Evolutionary conservation across 2,797 vertebrate species (phyloP).

Genomic region (Lophius americanus): DNA sequence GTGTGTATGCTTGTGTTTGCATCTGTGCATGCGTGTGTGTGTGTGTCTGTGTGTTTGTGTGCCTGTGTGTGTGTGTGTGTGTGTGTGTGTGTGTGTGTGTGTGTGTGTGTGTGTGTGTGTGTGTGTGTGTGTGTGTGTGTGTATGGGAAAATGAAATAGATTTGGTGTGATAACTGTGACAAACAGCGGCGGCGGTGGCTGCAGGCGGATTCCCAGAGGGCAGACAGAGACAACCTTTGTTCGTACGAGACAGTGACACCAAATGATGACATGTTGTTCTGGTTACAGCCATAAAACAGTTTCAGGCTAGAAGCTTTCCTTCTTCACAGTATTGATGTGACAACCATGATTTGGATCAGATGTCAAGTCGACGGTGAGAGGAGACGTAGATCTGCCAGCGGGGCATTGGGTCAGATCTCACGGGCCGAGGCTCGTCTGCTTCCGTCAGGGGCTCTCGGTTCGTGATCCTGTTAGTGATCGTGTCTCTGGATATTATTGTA

Average conservation of each 20-base stretch:
- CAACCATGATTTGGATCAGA: slow-evolving; percentile 21
- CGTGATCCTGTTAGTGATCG: no score
- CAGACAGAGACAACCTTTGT: slow-evolving; percentile 1
- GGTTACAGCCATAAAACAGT: slow-evolving; percentile 1
- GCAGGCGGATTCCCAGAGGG: slow-evolving; percentile 32
- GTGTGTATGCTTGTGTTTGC: background rate
- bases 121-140: no score
- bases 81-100: no score
- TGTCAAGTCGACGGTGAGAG: slow-evolving; percentile 5
- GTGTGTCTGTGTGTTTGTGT: no score
- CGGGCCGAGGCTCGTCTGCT: no score
- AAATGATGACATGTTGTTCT: slow-evolving; percentile 23
- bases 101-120: no score
- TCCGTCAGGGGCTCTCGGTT: no score
- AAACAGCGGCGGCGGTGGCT: slow-evolving; percentile 25
- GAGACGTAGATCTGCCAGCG: background rate
- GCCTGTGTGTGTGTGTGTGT: no score
- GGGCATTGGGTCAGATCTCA: no score
- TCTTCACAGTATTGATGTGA: slow-evolving; percentile 34
- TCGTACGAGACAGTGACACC: slow-evolving; percentile 10
- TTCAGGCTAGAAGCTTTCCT: slow-evolving; percentile 6
- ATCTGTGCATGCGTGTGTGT: no score
- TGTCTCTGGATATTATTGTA: no score
- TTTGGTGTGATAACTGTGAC: slow-evolving; percentile 34
- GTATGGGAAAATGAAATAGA: background rate